Percentiles rank a stretch among this genome's conserved stretches.
Evolutionary conservation across 1,140 invertebrate genomes (phyloP).

Genomic region (Neoseiulus cucumeris): DNA sequence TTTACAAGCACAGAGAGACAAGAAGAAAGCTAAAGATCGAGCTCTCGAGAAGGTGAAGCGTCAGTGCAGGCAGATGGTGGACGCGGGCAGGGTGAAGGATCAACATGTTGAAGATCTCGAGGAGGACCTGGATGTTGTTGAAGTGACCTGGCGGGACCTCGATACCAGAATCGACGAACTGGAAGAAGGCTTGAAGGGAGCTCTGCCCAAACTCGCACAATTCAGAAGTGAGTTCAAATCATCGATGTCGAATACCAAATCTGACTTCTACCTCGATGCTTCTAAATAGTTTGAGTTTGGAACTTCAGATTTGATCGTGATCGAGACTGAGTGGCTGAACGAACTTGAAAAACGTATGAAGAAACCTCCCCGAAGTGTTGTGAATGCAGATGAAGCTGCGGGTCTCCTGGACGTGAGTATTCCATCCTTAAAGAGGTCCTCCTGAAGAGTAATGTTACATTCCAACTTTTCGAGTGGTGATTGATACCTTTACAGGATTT

Average conservation of each 20-base stretch:
- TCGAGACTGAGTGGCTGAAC: slow-evolving; percentile 58
- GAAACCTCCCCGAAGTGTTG: slow-evolving; percentile 43
- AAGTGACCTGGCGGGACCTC: slow-evolving; percentile 46
- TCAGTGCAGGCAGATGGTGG: not conserved
- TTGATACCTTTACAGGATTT: not conserved
- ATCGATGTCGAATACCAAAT: too few species aligned
- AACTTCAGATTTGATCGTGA: slow-evolving; percentile 16
- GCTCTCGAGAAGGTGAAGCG: not conserved
- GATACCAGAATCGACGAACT: slow-evolving; percentile 40
- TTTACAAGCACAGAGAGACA: not conserved
- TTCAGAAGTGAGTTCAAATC: slow-evolving; percentile 38
- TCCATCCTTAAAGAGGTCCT: too few species aligned
- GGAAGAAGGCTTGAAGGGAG: slow-evolving; percentile 38
- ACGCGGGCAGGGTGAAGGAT: slow-evolving; percentile 12
- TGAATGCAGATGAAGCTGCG: slow-evolving; percentile 81
- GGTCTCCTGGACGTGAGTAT: slow-evolving; percentile 60
- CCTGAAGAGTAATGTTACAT: not conserved
- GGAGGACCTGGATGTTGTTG: slow-evolving; percentile 26
- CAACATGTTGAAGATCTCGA: slow-evolving; percentile 13
- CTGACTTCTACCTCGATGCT: too few species aligned
- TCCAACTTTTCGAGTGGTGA: not conserved
- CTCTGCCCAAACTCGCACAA: slow-evolving; percentile 50
- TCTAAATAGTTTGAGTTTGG: too few species aligned
- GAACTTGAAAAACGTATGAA: slow-evolving; percentile 54
- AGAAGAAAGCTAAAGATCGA: not conserved